phyloP scores from a whole-genome alignment of 2,113 vertebrate species.

The Melospiza georgiana region DNA sequence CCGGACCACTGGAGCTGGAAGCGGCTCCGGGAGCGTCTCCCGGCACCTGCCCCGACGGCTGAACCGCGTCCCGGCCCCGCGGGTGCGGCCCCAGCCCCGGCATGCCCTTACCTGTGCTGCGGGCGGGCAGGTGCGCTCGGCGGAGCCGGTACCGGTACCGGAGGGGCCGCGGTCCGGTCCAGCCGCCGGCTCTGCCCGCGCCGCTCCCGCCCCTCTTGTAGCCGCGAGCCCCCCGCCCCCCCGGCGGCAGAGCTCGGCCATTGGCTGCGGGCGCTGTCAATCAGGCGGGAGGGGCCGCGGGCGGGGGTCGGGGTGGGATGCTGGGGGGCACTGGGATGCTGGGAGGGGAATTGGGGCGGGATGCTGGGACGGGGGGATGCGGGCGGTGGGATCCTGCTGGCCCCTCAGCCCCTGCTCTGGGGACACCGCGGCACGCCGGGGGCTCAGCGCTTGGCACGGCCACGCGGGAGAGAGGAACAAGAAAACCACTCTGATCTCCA shows the following conservation, averaged over 20 bases:
- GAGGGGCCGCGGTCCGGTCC: not conserved
- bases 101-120: not conserved
- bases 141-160: not conserved
- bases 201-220: constrained; percentile 4
- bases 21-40: not conserved
- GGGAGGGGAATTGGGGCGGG: not conserved
- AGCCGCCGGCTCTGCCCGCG: not conserved
- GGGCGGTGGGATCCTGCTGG: not conserved
- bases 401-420: accelerated
- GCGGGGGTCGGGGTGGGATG: not conserved
- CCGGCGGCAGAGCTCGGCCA: not conserved
- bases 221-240: not conserved
- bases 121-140: not conserved
- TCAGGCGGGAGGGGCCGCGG: not conserved
- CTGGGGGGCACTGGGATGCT: not conserved
- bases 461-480: not conserved
- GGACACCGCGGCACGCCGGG: not conserved
- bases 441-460: not conserved
- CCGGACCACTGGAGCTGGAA: not conserved
- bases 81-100: not conserved
- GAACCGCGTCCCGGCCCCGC: too few species aligned
- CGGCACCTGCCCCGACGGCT: not conserved
- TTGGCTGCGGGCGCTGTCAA: not conserved
- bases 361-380: not conserved
- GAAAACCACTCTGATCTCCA: not conserved